Base-by-base conservation (phyloP, 1,140 invertebrate species). In the Drosophila sulfurigaster region DNA sequence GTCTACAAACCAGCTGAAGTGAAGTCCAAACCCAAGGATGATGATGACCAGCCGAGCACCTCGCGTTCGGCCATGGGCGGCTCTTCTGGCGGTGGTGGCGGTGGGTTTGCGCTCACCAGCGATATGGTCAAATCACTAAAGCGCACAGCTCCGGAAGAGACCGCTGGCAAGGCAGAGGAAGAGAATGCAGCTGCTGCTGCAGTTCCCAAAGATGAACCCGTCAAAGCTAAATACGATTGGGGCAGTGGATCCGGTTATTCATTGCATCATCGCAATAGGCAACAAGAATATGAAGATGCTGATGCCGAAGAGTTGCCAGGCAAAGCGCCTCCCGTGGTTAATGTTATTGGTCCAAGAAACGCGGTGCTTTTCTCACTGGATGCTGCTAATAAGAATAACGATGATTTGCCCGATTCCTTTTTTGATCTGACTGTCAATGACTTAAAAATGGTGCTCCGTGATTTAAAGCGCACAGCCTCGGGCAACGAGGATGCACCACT, bases 341-440 rank as follows among this genome's bases (percentile, higher is more conserved):
- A 79, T 57, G 68, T 78, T 0, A 91, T 96, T 62, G 96, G 95
- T 1, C 94, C 95, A 11, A 94, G 96, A 75, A 95, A 96, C 81
- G 96, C 96, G 1, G 93, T 96, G 52, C 88, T 95, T 28, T 97
- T 96, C 83, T 95, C 95, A 54, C 93, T 95, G 72, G 95, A 95
- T 75, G 93, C 92, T 1, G 92, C 93, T 5, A 91, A 94, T 90
- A 93, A 94, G 38, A 91, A 94, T 59, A 90, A 93, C 1, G 94
- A 95, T 66, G 96, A 97, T 65, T 88, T 96, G 32, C 95, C 96
- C 11, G 97, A 98, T 92, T 96, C 96, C 75, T 98, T 98, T 89
- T 98, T 96, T 93, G 96, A 97, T 69, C 87, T 97, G 13, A 97
- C 96, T 16, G 93, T 96, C 16, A 94, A 96, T 64, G 97, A 98